Base-by-base conservation (phyloP, 1,140 invertebrate genomes). In the Drosophila kanapiae region DNA sequence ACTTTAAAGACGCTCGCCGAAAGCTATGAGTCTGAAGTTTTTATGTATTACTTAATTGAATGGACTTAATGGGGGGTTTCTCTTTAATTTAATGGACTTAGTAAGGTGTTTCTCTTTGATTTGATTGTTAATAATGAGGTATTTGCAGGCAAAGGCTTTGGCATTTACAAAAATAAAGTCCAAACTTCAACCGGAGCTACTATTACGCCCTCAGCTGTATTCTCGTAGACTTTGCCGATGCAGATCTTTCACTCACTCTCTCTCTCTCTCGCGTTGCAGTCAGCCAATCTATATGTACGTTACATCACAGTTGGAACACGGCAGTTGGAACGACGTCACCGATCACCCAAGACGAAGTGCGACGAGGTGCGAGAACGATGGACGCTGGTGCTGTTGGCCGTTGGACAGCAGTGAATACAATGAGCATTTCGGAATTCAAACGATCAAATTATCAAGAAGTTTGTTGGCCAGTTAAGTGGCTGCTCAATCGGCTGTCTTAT, bases 281-380 rank as follows among this genome's bases (percentile, higher is more conserved):
- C 58, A 37, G 54, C 63, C 62, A 74, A 67, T 72, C 59, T 69
- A 62, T 31, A 61, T 54, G 27, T 29, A 48, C 43, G 69, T 85
- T 85, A 85, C 82, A 85, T 85, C 79, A 82, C 69, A 75, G 74
- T 56, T 42, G 23, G 54, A 51, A 11, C 35, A 51, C 63, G 57
- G 16, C 31, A 60, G 51, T 63, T 47, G 54, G 45, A 33, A 14
- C 45, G 59, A 84, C 82, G 78, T 75, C 82, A 82, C 53, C 60
- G 80, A 83, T 64, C 67, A 49, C 37, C 42, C 42, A 54, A 60
- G 18, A 35, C 56, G 56, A 47, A 16, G 27, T 42, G 62, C 37
- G 9, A n/a, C 18, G 7, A 11, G 27, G 29, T n/a, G 13, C 8
- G 29, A 51, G n/a, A 51, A 7, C 33, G 33, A 31, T 9, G 45